phyloP scores from a whole-genome alignment of 1,140 invertebrate genomes.

The Pseudomyrmex cubaensis region DNA sequence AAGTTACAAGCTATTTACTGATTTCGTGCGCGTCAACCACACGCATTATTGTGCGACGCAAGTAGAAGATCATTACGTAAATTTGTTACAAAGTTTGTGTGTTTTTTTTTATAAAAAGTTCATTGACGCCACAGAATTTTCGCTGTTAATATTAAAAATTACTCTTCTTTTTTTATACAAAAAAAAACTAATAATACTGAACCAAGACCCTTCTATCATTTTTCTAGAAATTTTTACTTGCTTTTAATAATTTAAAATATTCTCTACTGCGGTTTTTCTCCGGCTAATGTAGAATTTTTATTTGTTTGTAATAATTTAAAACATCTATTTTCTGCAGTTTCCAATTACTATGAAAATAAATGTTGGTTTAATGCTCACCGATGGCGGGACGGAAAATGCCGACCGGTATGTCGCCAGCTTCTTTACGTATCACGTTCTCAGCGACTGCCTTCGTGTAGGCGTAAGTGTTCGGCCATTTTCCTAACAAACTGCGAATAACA shows the following conservation, averaged over 20 bases:
- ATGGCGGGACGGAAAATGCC: slow-evolving; percentile 93
- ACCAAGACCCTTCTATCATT: background rate
- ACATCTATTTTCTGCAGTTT: background rate
- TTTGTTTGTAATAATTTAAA: too few species aligned
- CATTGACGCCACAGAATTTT: too few species aligned
- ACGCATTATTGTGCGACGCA: background rate
- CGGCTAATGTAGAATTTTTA: too few species aligned
- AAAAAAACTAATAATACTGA: background rate
- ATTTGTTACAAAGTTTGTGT: too few species aligned
- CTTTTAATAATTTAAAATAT: background rate
- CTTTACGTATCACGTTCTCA: slow-evolving; percentile 87
- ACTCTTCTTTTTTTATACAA: background rate
- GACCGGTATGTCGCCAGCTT: slow-evolving; percentile 87
- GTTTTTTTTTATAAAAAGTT: too few species aligned
- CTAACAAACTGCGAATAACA: slow-evolving; percentile 83
- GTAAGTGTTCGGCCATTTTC: slow-evolving; percentile 90
- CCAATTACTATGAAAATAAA: slow-evolving; percentile 6
- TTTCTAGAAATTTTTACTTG: background rate
- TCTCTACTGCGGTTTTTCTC: too few species aligned
- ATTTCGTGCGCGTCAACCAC: background rate
- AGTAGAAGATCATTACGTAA: too few species aligned
- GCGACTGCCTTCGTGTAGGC: slow-evolving; percentile 90
- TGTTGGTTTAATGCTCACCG: slow-evolving; percentile 81
- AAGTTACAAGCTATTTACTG: background rate
- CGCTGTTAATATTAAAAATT: background rate